Conservation (phyloP, 2,797 vertebrate species). For the Rhynchonycteris naso region DNA sequence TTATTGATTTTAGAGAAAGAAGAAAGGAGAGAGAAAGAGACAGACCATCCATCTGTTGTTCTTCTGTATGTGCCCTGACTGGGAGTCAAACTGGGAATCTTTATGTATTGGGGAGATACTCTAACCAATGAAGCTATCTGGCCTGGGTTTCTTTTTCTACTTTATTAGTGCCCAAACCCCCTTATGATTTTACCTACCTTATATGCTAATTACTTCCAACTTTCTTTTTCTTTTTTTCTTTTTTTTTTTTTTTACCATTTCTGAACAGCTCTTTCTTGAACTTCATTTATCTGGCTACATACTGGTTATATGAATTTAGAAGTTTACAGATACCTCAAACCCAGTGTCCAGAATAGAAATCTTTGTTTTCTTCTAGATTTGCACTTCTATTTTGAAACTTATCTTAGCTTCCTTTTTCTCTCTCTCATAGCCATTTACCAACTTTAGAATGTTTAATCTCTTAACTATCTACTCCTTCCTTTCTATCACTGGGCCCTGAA, state of each 20-base stretch:
- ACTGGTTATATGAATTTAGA: slow-evolving; percentile 23
- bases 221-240: not conserved
- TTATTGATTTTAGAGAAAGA: too few species aligned
- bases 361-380: slow-evolving; percentile 42
- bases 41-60: too few species aligned
- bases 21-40: too few species aligned
- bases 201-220: not conserved
- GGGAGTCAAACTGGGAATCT: too few species aligned
- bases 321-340: not conserved
- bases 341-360: slow-evolving; percentile 27
- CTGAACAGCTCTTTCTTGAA: not conserved
- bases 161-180: not conserved
- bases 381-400: not conserved
- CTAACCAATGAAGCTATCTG: too few species aligned
- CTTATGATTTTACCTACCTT: not conserved
- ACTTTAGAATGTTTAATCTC: not conserved
- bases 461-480: not conserved
- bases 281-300: not conserved
- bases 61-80: too few species aligned
- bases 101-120: too few species aligned
- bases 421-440: not conserved
- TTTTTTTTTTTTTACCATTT: not conserved
- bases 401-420: not conserved
- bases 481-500: not conserved
- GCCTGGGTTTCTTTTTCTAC: not conserved